Percentiles rank a stretch among this genome's conserved stretches.
phyloP scores from a whole-genome alignment of 2,113 vertebrate genomes.

The Falco punctatus region DNA sequence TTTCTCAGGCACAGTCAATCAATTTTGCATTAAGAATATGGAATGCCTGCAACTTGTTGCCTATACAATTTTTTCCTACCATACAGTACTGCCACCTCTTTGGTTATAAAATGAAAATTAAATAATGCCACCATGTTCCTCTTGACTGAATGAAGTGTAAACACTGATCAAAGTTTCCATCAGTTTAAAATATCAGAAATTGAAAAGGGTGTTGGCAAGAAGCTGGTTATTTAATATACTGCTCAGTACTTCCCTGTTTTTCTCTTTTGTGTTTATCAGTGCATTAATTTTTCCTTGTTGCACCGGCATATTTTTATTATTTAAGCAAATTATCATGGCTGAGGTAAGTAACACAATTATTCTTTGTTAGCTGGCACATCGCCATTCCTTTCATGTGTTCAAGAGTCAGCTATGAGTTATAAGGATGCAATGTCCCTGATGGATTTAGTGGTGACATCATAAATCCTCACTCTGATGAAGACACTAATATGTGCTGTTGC shows the following conservation, averaged over 20 bases:
- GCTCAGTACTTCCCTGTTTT: background rate
- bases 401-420: constrained; percentile 46
- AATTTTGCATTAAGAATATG: background rate
- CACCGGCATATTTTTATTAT: constrained; percentile 16
- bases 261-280: constrained; percentile 8
- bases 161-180: background rate
- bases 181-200: background rate
- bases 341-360: constrained; percentile 49
- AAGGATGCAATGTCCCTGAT: constrained; percentile 31
- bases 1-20: background rate
- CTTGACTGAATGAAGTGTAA: background rate
- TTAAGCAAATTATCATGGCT: constrained; percentile 45
- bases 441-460: constrained; percentile 57
- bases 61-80: background rate
- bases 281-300: constrained; percentile 10
- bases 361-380: constrained; percentile 34
- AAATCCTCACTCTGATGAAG: constrained; percentile 56
- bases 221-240: background rate
- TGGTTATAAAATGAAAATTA: background rate
- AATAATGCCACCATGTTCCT: background rate
- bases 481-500: constrained; percentile 10
- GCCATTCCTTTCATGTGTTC: constrained; percentile 53
- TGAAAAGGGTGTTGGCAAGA: background rate
- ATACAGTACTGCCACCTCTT: background rate
- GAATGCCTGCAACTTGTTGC: background rate